Base-by-base conservation (phyloP, 2,888 invertebrate species). In the Zaprionus lineosus region DNA sequence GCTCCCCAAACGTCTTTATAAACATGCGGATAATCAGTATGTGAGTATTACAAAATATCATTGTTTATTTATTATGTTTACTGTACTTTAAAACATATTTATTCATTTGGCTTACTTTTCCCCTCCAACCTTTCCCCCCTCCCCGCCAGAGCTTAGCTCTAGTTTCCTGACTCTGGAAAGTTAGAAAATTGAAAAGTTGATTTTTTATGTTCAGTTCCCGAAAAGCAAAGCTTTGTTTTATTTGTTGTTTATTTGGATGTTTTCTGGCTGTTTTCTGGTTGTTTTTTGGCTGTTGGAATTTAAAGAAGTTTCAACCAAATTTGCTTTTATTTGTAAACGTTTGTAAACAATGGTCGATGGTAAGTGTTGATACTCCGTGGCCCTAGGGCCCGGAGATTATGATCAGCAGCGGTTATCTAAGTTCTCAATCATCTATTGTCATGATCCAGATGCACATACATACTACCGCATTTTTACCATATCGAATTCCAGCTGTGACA, bases 401-500 rank as follows among this genome's bases (percentile, higher is more conserved):
- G 43, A 67, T 66, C 60, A 34, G 5, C 5, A 56, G 50, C 15
- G 33, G 39, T 36, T 60, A 68, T 68, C 68, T 70, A 6, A 9
- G 47, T 5, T 18, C 51, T 55, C 47, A 61, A 69, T 71, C 69
- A 72, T 44, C 52, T 37, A 73, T 66, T 60, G 56, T 52, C 69
- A 73, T 68, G 73, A 57, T 53, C 63, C 63, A 71, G 56, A 69
- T 71, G 66, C 33, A 58, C 39, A 56, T 40, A 56, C 34, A 39
- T 39, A 53, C 64, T 55, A 50, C 36, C 52, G 53, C 67, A 76
- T 75, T 67, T 70, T 62, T 64, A 65, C 67, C 74, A 68, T 65
- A 74, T 77, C 65, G 64, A 55, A 64, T 73, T 58, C 64, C 67
- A 73, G 59, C 57, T 70, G 59, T 65, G 69, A 55, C 68, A 62